These are phyloP conservation scores for Oncorhynchus clarkii DNA, from an alignment of 2,113 vertebrate species.

Conservation along the genomic window DNA sequence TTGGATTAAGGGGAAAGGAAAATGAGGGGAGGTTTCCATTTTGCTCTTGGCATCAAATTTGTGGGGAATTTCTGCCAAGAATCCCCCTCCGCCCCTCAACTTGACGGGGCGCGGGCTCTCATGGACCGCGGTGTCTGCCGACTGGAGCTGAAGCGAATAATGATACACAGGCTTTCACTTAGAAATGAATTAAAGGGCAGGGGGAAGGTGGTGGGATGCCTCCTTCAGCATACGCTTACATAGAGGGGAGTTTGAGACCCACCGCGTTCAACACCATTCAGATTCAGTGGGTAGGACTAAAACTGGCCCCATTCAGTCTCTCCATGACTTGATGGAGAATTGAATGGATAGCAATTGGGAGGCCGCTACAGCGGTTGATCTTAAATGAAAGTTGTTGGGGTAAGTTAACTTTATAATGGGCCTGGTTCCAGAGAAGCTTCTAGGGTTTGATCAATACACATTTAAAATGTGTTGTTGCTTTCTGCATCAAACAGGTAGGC, in stretches of 20 bases:
- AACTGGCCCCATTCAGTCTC: slow-evolving; percentile 1
- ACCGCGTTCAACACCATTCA: no score
- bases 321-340: slow-evolving; percentile 16
- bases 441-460: slow-evolving; percentile 39
- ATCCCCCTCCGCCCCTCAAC: slow-evolving; percentile 34
- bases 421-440: slow-evolving; percentile 43
- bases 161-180: slow-evolving; percentile 70
- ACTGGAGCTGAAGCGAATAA: slow-evolving; percentile 68
- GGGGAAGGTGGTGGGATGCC: slow-evolving; percentile 51
- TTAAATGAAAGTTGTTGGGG: slow-evolving; percentile 27
- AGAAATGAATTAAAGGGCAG: slow-evolving; percentile 72
- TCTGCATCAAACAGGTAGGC: slow-evolving; percentile 32
- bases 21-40: slow-evolving; percentile 80
- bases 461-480: slow-evolving; percentile 44
- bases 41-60: slow-evolving; percentile 77
- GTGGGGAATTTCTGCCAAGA: slow-evolving; percentile 72
- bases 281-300: not conserved
- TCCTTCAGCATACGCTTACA: slow-evolving; percentile 30
- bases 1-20: slow-evolving; percentile 79
- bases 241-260: not conserved
- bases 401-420: slow-evolving; percentile 41
- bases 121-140: slow-evolving; percentile 33
- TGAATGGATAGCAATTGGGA: slow-evolving; percentile 35
- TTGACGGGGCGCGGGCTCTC: slow-evolving; percentile 61
- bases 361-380: slow-evolving; percentile 20